Evolutionary conservation across 2,888 invertebrate species (phyloP).

Genomic region (Dasypogon diadema): DNA sequence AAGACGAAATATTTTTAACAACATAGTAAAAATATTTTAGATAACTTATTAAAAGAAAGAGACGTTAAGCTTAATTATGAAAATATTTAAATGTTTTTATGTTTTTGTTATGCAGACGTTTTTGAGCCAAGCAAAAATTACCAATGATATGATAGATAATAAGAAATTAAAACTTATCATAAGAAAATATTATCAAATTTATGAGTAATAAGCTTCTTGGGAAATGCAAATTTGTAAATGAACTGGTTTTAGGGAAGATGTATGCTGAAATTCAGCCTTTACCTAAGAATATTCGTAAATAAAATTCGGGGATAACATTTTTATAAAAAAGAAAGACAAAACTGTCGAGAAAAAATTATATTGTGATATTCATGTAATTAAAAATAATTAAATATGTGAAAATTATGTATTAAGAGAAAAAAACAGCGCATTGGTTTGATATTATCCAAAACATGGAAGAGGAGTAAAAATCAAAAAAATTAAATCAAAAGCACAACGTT

Average conservation of each 20-base stretch:
- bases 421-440: background rate
- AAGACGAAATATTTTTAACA: constrained; percentile 40
- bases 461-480: constrained; percentile 8
- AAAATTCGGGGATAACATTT: background rate
- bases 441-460: background rate
- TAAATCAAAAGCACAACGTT: background rate
- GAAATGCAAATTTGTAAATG: constrained; percentile 15
- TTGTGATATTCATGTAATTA: constrained; percentile 44
- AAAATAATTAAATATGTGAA: background rate
- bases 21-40: constrained; percentile 39
- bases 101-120: constrained; percentile 27
- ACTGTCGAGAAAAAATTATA: constrained; percentile 13
- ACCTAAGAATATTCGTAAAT: constrained; percentile 1
- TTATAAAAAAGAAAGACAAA: background rate
- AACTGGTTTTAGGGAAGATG: constrained; percentile 23
- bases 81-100: constrained; percentile 11
- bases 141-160: constrained; percentile 20
- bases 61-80: background rate
- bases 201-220: constrained; percentile 20
- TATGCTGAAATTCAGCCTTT: constrained; percentile 39
- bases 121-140: background rate
- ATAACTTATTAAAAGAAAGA: constrained; percentile 34
- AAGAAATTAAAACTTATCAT: constrained; percentile 7
- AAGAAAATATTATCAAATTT: constrained; percentile 15
- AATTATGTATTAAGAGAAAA: background rate